Percentiles rank a stretch among this genome's conserved stretches.
Conservation (phyloP, 2,888 invertebrate species). For the Drosophila mimica region DNA sequence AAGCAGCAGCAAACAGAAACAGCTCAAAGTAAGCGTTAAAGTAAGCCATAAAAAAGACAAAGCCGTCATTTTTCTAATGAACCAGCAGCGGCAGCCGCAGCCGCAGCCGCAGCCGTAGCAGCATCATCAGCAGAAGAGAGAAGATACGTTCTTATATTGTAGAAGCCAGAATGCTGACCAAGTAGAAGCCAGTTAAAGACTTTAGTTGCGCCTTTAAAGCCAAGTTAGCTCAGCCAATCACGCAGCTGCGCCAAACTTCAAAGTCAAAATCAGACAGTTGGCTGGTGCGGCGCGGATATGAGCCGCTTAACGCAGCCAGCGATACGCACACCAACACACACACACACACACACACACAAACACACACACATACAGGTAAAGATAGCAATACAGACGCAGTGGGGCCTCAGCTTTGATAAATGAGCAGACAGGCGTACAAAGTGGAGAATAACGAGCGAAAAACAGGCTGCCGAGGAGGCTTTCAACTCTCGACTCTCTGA, state of each 20-base stretch:
- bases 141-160: slow-evolving; percentile 8
- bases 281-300: slow-evolving; percentile 53
- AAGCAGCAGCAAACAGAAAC: slow-evolving; percentile 41
- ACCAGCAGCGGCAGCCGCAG: slow-evolving; percentile 43
- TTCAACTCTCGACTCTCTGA: slow-evolving; percentile 28
- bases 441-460: slow-evolving; percentile 80
- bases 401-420: slow-evolving; percentile 79
- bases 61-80: slow-evolving; percentile 81
- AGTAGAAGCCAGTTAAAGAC: slow-evolving; percentile 76
- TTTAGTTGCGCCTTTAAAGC: slow-evolving; percentile 74
- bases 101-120: slow-evolving; percentile 4
- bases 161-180: slow-evolving; percentile 49
- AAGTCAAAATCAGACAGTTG: slow-evolving; percentile 77
- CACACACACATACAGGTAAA: slow-evolving; percentile 31
- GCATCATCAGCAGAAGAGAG: slow-evolving; percentile 7
- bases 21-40: slow-evolving; percentile 42
- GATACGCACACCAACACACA: slow-evolving; percentile 40
- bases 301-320: slow-evolving; percentile 77
- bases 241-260: slow-evolving; percentile 83
- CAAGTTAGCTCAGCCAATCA: slow-evolving; percentile 78
- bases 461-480: slow-evolving; percentile 53
- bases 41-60: slow-evolving; percentile 77
- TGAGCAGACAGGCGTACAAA: slow-evolving; percentile 80
- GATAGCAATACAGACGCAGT: slow-evolving; percentile 32
- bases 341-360: slow-evolving; percentile 29